Conservation (phyloP, 2,888 invertebrate species). For the Sarcophaga rosellei region DNA sequence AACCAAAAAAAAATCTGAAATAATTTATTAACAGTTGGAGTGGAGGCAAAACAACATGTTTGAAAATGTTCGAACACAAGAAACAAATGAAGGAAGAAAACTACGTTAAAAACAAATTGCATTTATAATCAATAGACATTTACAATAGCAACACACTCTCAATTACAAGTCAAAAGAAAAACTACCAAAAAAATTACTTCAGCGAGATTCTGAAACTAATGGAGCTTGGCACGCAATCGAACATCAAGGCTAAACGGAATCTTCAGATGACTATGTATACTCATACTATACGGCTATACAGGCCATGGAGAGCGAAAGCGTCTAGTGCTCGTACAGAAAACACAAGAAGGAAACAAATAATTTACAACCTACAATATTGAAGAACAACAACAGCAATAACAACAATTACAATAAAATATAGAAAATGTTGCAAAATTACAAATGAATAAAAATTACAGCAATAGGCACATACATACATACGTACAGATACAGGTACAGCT, state of each 20-base stretch:
- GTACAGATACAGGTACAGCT: background rate
- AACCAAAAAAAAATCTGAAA: slow-evolving; percentile 30
- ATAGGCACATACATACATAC: slow-evolving; percentile 24
- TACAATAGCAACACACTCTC: slow-evolving; percentile 45
- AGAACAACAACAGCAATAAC: slow-evolving; percentile 30
- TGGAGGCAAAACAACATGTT: slow-evolving; percentile 47
- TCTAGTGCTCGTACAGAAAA: background rate
- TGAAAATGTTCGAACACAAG: background rate
- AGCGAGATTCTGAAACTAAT: slow-evolving; percentile 54
- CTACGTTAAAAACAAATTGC: slow-evolving; percentile 55
- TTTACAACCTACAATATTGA: background rate
- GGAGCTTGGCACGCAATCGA: slow-evolving; percentile 59
- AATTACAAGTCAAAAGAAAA: slow-evolving; percentile 36
- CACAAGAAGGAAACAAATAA: slow-evolving; percentile 10
- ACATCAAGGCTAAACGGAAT: slow-evolving; percentile 36
- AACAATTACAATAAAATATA: background rate
- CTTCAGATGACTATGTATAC: background rate
- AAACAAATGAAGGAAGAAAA: background rate
- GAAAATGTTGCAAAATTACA: slow-evolving; percentile 47
- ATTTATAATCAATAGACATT: slow-evolving; percentile 65
- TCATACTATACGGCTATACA: background rate
- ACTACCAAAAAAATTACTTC: slow-evolving; percentile 47
- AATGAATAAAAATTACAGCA: slow-evolving; percentile 67
- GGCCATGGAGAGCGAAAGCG: background rate
- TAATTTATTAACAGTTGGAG: slow-evolving; percentile 62